These are phyloP conservation scores for Gambelia wislizenii DNA, from an alignment of 2,797 vertebrate genomes.

Conservation along the genomic window DNA sequence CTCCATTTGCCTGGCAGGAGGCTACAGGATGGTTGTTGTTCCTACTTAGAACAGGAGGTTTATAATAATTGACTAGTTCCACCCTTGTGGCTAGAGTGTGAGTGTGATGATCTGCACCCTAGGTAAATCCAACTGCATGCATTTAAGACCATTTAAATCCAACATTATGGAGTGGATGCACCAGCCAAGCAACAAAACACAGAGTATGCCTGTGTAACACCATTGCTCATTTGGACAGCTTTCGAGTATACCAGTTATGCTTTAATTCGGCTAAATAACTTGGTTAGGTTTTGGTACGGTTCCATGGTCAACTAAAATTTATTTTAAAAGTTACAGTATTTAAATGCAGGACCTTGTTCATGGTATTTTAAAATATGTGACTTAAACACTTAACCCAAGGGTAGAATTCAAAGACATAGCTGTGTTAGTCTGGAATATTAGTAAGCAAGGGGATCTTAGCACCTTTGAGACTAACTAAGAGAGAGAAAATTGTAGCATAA, in stretches of 20 bases:
- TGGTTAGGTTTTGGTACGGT: too few relatives aligned
- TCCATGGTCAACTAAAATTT: too few relatives aligned
- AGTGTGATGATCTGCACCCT: conserved; percentile 18
- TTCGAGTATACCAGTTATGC: neutral
- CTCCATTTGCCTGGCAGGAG: conserved; percentile 41
- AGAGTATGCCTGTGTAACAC: neutral
- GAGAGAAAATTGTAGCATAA: too few relatives aligned
- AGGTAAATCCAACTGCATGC: conserved; percentile 11
- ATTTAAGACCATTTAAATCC: conserved; percentile 35
- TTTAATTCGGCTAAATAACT: neutral
- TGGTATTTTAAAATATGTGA: too few relatives aligned
- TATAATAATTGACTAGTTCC: conserved; percentile 47
- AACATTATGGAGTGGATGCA: neutral
- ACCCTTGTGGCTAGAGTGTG: neutral
- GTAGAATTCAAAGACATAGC: too few relatives aligned
- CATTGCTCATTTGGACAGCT: too few relatives aligned
- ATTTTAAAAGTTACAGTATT: too few relatives aligned
- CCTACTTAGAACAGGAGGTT: conserved; percentile 25
- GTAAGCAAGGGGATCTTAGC: too few relatives aligned
- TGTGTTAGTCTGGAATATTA: too few relatives aligned
- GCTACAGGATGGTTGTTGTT: conserved; percentile 45
- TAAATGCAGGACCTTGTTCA: too few relatives aligned
- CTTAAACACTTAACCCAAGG: too few relatives aligned
- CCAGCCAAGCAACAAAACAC: neutral
- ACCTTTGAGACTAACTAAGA: too few relatives aligned